Conservation (phyloP, 2,888 invertebrate genomes). For the Xestia c-nigrum region DNA sequence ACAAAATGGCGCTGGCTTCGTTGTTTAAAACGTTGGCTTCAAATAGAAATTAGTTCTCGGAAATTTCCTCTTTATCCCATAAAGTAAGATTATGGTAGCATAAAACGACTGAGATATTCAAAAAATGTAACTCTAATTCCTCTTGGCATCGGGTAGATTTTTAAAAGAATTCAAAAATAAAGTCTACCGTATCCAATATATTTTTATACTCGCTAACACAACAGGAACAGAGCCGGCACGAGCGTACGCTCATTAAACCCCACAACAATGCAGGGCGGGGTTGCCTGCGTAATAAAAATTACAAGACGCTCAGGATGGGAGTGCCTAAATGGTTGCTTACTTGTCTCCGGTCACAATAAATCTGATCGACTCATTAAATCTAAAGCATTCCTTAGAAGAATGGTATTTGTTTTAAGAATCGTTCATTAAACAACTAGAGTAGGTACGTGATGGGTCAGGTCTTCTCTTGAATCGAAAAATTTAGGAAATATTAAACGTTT, state of each 20-base stretch:
- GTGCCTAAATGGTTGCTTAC: conserved; percentile 83
- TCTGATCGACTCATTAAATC: conserved; percentile 65
- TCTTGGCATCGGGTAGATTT: conserved; percentile 18
- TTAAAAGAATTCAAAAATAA: conserved; percentile 47
- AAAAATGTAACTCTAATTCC: conserved; percentile 33
- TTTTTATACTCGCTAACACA: conserved; percentile 67
- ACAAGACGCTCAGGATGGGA: conserved; percentile 87
- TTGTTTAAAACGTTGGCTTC: conserved; percentile 5
- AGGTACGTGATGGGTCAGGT: background rate
- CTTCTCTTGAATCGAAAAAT: conserved; percentile 10
- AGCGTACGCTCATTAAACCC: conserved; percentile 81
- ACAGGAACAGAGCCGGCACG: conserved; percentile 74
- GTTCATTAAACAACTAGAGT: conserved; percentile 20
- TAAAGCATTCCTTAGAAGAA: conserved; percentile 56
- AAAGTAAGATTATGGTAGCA: conserved; percentile 16
- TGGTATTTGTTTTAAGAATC: conserved; percentile 39
- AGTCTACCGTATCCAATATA: conserved; percentile 64
- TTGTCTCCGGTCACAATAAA: conserved; percentile 78
- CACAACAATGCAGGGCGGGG: conserved; percentile 88
- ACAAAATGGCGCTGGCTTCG: conserved; percentile 25
- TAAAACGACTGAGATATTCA: conserved; percentile 3
- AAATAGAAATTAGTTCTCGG: conserved; percentile 19
- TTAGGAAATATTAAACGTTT: conserved; percentile 12
- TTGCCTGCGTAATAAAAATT: conserved; percentile 85
- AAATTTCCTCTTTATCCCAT: conserved; percentile 4